Evolutionary conservation across 2,113 vertebrate species (phyloP), one percentile per base, ranked within the genome.

Genomic region (Tricholaema leucomelas): DNA sequence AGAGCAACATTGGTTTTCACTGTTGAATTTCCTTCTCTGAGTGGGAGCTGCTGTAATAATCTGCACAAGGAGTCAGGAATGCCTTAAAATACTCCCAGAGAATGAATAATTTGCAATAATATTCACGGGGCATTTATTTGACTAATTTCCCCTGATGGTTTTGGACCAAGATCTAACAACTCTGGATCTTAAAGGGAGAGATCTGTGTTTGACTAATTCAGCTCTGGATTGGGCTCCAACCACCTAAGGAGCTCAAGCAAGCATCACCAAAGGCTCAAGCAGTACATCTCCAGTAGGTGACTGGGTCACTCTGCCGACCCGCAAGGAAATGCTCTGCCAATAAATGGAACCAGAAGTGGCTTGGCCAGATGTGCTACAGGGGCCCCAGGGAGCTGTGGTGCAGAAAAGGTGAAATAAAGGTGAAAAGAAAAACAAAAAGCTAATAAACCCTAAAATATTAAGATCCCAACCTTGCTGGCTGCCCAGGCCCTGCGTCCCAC

Each of bases 281-380:
- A 21, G 28, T 4, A 4, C 3, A 36, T 50, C 67, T 50, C 52
- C 87, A 40, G n/a, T 30, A 9, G 81, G 50, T 3, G 23, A 19
- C 6, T 10, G 66, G 93, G 81, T 71, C 61, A 6, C 66, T 87
- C 85, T 63, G 54, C 73, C 27, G 81, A 55, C 54, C 76, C 20
- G 3, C 81, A 76, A 86, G 93, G 76, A 88, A 87, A 90, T 95
- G 33, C 82, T 25, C 85, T 54, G 56, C 60, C 67, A 91, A 90
- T 92, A 94, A 95, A 86, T 74, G 81, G 87, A 92, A 88, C 48
- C 87, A 92, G 77, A 46, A 83, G 60, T 42, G 66, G 38, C 86
- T 67, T 63, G 80, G 74, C 91, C 92, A 93, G 94, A 76, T 95
- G 91, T 91, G 93, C 35, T 40, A 13, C 1, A 1, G 5, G 48